Percentiles rank a stretch among this genome's conserved stretches.
phyloP scores from a whole-genome alignment of 2,113 vertebrate species.

The Lasiurus borealis region DNA sequence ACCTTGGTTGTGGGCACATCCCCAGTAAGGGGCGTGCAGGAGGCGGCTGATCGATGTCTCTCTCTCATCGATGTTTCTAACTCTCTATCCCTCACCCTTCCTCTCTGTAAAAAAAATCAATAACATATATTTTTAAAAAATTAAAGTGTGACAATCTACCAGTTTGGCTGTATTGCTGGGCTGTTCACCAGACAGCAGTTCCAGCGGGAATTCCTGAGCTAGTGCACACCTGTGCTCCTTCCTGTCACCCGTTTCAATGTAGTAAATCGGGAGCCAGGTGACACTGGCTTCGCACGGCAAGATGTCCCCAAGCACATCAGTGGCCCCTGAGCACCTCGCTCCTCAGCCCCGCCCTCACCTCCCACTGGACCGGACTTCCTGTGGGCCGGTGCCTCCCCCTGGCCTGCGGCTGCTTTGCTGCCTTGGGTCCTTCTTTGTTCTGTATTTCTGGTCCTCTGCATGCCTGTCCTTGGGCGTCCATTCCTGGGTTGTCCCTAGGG shows the following conservation, averaged over 20 bases:
- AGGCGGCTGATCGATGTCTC: too few species aligned
- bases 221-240: neutral
- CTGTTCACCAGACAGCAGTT: neutral
- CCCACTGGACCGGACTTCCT: fast-evolving
- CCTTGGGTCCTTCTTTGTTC: neutral
- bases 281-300: neutral
- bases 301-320: neutral
- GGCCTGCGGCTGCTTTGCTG: neutral
- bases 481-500: neutral
- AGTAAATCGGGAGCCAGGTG: neutral
- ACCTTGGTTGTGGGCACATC: too few species aligned
- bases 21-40: too few species aligned
- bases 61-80: too few species aligned
- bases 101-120: too few species aligned
- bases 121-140: too few species aligned
- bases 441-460: neutral
- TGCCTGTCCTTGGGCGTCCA: fast-evolving
- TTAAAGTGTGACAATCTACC: neutral
- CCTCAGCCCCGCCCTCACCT: neutral
- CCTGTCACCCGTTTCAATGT: neutral
- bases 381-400: fast-evolving
- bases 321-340: neutral
- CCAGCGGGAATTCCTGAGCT: neutral
- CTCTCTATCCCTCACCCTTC: too few species aligned
- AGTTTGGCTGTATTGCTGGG: neutral